Percentiles rank a stretch among this genome's conserved stretches.
Conservation (phyloP, 2,797 vertebrate genomes). For the Lophius americanus region DNA sequence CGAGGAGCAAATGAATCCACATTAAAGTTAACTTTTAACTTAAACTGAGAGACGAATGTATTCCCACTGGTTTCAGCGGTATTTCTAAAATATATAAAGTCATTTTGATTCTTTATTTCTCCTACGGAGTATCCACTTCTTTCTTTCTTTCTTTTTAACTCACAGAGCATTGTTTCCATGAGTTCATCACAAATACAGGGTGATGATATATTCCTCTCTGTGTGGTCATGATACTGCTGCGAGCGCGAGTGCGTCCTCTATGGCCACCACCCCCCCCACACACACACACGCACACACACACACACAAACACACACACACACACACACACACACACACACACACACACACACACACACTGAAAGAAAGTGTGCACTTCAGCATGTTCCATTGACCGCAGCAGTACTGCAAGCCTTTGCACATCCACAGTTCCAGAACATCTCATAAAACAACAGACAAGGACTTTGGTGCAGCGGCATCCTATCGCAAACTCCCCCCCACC, state of each 20-base stretch:
- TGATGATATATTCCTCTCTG: conserved; percentile 19
- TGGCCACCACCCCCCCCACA: conserved; percentile 35
- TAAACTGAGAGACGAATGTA: no score
- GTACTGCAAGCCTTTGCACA: conserved; percentile 86
- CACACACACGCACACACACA: no score
- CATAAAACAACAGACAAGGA: conserved; percentile 74
- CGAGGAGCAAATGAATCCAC: no score
- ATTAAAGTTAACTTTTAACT: no score
- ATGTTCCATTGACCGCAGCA: conserved; percentile 82
- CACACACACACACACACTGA: conserved; percentile 49
- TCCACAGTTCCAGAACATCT: conserved; percentile 82
- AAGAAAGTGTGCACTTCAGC: conserved; percentile 85
- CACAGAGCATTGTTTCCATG: neutral
- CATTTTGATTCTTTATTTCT: no score
- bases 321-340: no score
- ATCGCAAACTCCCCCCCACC: conserved; percentile 39
- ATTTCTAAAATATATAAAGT: no score
- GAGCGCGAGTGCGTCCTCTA: conserved; percentile 41
- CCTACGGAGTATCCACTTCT: no score
- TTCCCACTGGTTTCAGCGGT: no score
- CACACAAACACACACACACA: no score
- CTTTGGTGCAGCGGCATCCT: conserved; percentile 40
- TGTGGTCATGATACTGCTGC: conserved; percentile 6
- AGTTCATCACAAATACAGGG: conserved; percentile 12
- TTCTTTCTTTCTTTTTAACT: no score